Conservation (phyloP, 2,113 vertebrate genomes). For the Butastur rufipennis region DNA sequence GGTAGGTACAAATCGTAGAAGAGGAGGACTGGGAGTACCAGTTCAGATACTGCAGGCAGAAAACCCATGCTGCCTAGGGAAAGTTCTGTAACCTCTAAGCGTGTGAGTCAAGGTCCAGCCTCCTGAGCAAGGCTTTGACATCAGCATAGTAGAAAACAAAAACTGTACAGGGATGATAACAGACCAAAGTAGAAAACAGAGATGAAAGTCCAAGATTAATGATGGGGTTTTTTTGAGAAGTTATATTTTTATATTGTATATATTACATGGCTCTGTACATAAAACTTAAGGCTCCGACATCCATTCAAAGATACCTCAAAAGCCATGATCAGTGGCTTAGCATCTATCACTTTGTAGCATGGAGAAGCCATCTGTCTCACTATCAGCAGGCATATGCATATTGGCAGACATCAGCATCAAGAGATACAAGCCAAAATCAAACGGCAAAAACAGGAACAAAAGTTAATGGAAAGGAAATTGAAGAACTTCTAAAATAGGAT, state of each 20-base stretch:
- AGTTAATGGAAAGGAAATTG: not conserved
- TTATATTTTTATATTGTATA: not conserved
- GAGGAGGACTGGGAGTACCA: not conserved
- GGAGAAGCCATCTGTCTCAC: not conserved
- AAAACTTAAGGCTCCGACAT: not conserved
- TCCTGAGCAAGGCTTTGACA: not conserved
- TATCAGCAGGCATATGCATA: not conserved
- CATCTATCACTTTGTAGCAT: not conserved
- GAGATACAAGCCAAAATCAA: not conserved
- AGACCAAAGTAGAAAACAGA: not conserved
- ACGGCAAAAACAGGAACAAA: not conserved
- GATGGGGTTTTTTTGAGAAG: accelerated
- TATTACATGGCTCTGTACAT: not conserved
- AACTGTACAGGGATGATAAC: not conserved
- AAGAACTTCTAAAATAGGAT: not conserved
- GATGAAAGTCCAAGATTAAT: not conserved
- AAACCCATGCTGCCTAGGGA: not conserved
- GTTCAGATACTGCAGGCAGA: not conserved
- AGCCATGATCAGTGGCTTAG: not conserved
- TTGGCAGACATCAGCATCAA: not conserved
- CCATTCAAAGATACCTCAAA: not conserved
- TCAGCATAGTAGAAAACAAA: not conserved
- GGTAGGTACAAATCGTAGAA: not conserved
- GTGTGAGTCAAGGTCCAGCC: not conserved
- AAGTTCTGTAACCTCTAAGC: not conserved